Base-by-base conservation (phyloP, 2,113 vertebrate genomes). In the Pygoscelis adeliae region DNA sequence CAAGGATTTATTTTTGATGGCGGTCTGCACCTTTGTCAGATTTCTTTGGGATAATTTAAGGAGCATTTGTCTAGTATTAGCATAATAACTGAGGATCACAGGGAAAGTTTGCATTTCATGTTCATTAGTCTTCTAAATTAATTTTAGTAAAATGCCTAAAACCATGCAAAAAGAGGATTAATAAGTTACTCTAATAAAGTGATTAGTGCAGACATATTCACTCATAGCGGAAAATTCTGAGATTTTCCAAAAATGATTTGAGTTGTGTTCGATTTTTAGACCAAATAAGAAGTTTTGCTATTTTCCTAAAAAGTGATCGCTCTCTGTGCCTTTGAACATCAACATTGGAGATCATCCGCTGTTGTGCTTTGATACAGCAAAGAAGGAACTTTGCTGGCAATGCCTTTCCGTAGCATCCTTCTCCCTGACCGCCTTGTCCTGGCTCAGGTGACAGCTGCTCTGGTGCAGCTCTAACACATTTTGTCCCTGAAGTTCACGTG, bases 101-200 rank as follows among this genome's bases (percentile, higher is more conserved):
- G 72, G 72, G 76, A 53, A 94, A 76, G 76, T 84, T 78, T 97
- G 52, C 67, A 87, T 95, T 95, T 93, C 56, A 14, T 79, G 55
- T 93, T 90, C 85, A 74, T 90, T 94, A 94, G 79, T 74, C 50
- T 90, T 92, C 90, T 74, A 94, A 90, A 92, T 93, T 92, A 86
- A 90, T 95, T 96, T 90, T 67, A 94, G 80, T 61, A 53, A 92
- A 96, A 83, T 82, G 80, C 83, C 92, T 94, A 88, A 94, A 94
- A 88, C 93, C 63, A 55, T 87, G 58, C 32, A 83, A 70, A 86
- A 66, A 34, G 46, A 73, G 32, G 42, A 87, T 85, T 84, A 70
- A 61, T 83, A 83, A 80, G 63, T 86, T 53, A 38, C 59, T 88
- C 7, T 76, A 72, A 63, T 76, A 81, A 85, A 90, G 66, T 1